Percentiles rank a stretch among this genome's conserved stretches.
Evolutionary conservation across 2,113 vertebrate genomes (phyloP).

Genomic region (Ammospiza nelsoni): DNA sequence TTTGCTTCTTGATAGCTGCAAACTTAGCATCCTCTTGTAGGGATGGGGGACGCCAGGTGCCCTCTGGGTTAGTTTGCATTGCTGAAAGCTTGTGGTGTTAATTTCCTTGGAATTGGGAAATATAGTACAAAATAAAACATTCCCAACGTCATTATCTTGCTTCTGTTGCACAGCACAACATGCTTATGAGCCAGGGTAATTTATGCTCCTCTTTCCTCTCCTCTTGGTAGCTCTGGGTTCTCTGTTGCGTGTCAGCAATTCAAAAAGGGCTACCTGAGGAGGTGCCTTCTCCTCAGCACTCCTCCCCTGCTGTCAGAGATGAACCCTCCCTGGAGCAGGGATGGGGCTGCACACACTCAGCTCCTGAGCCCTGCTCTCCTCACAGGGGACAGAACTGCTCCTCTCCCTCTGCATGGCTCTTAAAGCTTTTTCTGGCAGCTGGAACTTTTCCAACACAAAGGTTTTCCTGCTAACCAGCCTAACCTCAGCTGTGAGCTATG

Average conservation of each 20-base stretch:
- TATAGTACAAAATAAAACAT: background rate
- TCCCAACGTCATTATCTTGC: background rate
- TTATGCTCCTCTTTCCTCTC: background rate
- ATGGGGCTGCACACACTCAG: accelerated
- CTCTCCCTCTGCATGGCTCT: background rate
- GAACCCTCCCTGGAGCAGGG: background rate
- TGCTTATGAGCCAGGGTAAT: background rate
- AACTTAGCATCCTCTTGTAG: background rate
- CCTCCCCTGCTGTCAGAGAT: background rate
- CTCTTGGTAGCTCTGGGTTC: background rate
- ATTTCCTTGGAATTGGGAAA: background rate
- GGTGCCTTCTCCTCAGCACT: background rate
- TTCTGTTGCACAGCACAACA: background rate
- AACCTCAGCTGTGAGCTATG: background rate
- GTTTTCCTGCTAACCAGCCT: background rate
- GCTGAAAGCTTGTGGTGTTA: background rate
- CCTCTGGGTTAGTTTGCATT: background rate
- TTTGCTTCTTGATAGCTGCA: background rate
- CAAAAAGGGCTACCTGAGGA: background rate
- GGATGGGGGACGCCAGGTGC: background rate
- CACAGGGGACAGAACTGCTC: background rate
- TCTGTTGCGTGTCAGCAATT: background rate
- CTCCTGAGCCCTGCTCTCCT: background rate
- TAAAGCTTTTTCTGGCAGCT: background rate
- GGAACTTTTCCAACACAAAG: background rate